A percentile compares a stretch with the other conserved stretches of the same genome.
Conservation (phyloP, 2,888 invertebrate genomes). For the Eupithecia inturbata region DNA sequence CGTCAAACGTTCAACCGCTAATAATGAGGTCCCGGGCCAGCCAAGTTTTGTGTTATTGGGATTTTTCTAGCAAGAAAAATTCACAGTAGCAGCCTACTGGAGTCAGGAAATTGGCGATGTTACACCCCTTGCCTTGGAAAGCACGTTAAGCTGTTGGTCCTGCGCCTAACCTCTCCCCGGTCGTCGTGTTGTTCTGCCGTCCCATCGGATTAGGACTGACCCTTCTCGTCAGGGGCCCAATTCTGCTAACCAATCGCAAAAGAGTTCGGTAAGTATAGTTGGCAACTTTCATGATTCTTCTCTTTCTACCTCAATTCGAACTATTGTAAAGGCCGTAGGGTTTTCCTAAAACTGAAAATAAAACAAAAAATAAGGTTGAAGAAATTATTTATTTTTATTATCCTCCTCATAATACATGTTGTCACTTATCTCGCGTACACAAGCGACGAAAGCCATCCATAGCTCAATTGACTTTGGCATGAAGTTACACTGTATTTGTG, state of each 20-base stretch:
- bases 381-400: conserved; percentile 77
- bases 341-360: conserved; percentile 33
- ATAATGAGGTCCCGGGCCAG: too few species aligned
- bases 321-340: background rate
- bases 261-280: too few species aligned
- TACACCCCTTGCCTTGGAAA: too few species aligned
- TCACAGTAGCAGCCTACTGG: too few species aligned
- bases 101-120: too few species aligned
- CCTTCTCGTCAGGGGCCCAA: background rate
- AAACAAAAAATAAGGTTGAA: conserved; percentile 65
- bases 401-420: conserved; percentile 78
- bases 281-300: background rate
- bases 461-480: conserved; percentile 85
- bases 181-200: too few species aligned
- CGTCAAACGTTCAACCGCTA: too few species aligned
- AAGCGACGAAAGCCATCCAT: conserved; percentile 81
- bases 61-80: too few species aligned
- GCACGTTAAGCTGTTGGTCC: too few species aligned
- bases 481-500: conserved; percentile 79
- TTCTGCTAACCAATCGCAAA: background rate
- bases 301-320: background rate
- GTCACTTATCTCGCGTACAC: conserved; percentile 81
- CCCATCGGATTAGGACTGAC: too few species aligned
- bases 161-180: too few species aligned
- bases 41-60: too few species aligned